Percentiles rank a stretch among this genome's conserved stretches.
Evolutionary conservation across 53 echinoderm and acorn worm genomes (phyloP).

Genomic region (Stichopus horrens): DNA sequence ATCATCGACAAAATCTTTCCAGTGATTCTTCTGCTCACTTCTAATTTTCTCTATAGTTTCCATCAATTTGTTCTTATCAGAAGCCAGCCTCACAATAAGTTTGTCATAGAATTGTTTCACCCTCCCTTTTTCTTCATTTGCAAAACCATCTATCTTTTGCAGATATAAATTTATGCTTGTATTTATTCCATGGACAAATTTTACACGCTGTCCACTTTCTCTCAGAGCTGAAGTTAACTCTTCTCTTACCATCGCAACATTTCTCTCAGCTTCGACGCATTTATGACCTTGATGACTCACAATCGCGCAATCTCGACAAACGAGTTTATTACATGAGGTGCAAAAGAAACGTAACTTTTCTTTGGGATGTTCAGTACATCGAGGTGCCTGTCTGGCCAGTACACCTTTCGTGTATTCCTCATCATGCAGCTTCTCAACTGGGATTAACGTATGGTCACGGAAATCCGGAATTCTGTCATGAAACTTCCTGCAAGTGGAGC

Average conservation of each 20-base stretch:
- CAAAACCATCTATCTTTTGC: background rate
- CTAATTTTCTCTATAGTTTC: background rate
- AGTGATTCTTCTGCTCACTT: background rate
- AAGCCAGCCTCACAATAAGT: background rate
- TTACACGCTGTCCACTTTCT: background rate
- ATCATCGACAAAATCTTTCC: background rate
- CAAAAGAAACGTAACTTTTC: no score
- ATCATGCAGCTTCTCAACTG: background rate
- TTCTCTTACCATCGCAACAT: background rate
- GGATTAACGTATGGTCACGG: background rate
- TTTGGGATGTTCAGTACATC: no score
- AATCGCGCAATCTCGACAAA: slow-evolving; percentile 17
- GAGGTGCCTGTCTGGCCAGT: no score
- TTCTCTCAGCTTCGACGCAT: background rate
- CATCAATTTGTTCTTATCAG: background rate
- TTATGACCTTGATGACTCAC: slow-evolving; percentile 11
- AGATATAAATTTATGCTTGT: background rate
- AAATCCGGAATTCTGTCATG: background rate
- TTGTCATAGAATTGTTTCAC: background rate
- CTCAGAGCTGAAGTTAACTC: background rate
- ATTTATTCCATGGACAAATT: background rate
- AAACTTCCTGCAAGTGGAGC: background rate
- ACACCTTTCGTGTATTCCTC: background rate
- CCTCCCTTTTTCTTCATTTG: background rate
- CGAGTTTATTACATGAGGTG: background rate